Percentiles rank a stretch among this genome's conserved stretches.
Conservation (phyloP, 2,888 invertebrate species). For the Caenorhabditis angaria region DNA sequence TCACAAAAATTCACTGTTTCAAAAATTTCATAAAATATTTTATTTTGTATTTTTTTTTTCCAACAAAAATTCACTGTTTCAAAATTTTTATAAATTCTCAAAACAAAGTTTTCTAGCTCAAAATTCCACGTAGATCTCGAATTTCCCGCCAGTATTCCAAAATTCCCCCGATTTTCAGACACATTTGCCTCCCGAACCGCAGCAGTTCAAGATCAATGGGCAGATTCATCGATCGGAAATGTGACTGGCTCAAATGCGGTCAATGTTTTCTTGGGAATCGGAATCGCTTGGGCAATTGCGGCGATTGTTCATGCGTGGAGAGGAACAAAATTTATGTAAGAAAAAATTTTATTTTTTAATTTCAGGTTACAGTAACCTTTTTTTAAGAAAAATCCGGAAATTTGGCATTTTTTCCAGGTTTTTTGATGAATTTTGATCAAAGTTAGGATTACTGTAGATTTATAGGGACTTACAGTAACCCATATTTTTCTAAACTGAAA, state of each 20-base stretch:
- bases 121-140: not conserved
- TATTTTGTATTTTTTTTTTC: too few relatives aligned
- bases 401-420: slow-evolving; percentile 1
- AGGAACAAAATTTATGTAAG: slow-evolving; percentile 63
- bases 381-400: not conserved
- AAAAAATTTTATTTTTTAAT: too few relatives aligned
- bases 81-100: too few relatives aligned
- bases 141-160: not conserved
- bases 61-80: too few relatives aligned
- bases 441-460: too few relatives aligned
- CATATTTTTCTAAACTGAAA: too few relatives aligned
- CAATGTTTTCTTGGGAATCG: slow-evolving; percentile 97
- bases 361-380: too few relatives aligned
- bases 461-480: too few relatives aligned
- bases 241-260: slow-evolving; percentile 84
- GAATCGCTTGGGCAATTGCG: slow-evolving; percentile 71
- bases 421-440: too few relatives aligned
- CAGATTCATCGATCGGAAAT: slow-evolving; percentile 93
- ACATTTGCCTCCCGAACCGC: slow-evolving; percentile 99
- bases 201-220: slow-evolving; percentile 93
- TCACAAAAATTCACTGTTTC: too few relatives aligned
- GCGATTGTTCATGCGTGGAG: slow-evolving; percentile 64
- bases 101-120: not conserved
- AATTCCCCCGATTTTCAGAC: slow-evolving; percentile 77
- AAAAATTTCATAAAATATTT: too few relatives aligned